phyloP scores from a whole-genome alignment of 1,140 invertebrate species.

The Myzus persicae region DNA sequence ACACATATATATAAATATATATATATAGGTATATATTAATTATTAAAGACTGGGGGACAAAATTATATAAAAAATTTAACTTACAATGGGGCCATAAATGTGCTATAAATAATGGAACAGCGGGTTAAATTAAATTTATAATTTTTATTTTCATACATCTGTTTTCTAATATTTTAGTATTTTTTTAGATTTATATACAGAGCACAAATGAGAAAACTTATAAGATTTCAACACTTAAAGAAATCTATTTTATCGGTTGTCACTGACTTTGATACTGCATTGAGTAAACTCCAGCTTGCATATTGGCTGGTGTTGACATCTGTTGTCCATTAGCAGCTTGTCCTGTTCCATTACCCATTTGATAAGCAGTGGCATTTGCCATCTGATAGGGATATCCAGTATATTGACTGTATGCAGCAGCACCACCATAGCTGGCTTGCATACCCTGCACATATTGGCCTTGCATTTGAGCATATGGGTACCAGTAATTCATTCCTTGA shows the following conservation, averaged over 20 bases:
- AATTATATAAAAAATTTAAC: constrained; percentile 52
- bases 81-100: constrained; percentile 28
- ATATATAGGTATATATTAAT: constrained; percentile 14
- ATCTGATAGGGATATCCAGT: constrained; percentile 55
- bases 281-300: constrained; percentile 50
- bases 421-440: constrained; percentile 49
- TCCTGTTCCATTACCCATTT: constrained; percentile 56
- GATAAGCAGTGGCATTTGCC: constrained; percentile 47
- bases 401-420: constrained; percentile 50
- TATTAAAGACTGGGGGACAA: constrained; percentile 42
- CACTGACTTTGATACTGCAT: constrained; percentile 58
- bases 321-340: constrained; percentile 53
- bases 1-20: not conserved
- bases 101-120: constrained; percentile 59
- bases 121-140: constrained; percentile 57
- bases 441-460: constrained; percentile 60
- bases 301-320: constrained; percentile 54
- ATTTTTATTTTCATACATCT: constrained; percentile 57
- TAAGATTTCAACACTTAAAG: constrained; percentile 50
- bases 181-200: constrained; percentile 50
- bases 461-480: constrained; percentile 69
- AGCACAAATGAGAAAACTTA: constrained; percentile 54
- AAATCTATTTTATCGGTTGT: constrained; percentile 56
- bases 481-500: constrained; percentile 83
- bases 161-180: constrained; percentile 56